Conservation (phyloP, 2,888 invertebrate species). For the Melikaiella ostensackeni region DNA sequence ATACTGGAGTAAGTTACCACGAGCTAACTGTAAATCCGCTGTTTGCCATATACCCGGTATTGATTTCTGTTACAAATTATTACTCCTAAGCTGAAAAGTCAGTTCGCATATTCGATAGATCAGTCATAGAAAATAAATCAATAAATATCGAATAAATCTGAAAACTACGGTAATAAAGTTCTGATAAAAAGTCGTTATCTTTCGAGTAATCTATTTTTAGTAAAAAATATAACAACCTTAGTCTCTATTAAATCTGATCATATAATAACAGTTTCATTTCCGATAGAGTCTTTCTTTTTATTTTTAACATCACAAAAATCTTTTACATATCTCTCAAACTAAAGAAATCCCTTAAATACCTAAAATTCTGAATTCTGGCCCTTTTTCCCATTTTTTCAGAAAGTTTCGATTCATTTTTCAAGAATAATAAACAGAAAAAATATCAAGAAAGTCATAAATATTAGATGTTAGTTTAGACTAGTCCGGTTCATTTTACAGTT, state of each 20-base stretch:
- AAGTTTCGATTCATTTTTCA: too few relatives aligned
- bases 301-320: neutral
- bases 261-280: neutral
- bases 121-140: slow-evolving; percentile 6
- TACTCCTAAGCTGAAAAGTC: neutral
- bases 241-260: neutral
- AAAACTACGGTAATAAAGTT: neutral
- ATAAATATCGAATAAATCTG: neutral
- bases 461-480: too few relatives aligned
- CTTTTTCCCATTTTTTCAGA: too few relatives aligned
- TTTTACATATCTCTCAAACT: too few relatives aligned
- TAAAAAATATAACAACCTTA: neutral
- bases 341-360: too few relatives aligned
- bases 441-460: too few relatives aligned
- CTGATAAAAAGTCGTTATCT: neutral
- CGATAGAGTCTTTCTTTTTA: neutral
- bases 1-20: slow-evolving; percentile 36
- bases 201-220: neutral
- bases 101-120: neutral
- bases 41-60: slow-evolving; percentile 1
- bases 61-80: slow-evolving; percentile 32
- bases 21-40: slow-evolving; percentile 20
- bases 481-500: too few relatives aligned
- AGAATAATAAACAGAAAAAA: too few relatives aligned
- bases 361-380: too few relatives aligned